Base-by-base conservation (phyloP, 2,888 invertebrate genomes). In the Sarcophaga carnaria region DNA sequence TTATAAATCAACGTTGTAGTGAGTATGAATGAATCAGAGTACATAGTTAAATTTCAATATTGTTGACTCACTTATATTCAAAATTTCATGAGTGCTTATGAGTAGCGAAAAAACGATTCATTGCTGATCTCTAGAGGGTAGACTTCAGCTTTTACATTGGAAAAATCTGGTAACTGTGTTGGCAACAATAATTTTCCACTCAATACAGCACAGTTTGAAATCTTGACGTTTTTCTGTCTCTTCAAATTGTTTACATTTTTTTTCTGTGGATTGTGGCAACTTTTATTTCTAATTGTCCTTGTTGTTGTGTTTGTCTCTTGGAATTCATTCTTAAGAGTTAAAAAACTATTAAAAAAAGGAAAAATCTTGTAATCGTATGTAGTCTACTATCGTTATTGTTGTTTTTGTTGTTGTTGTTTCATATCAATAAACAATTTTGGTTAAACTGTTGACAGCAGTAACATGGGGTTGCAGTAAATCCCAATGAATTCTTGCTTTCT, bases 201-300 rank as follows among this genome's bases (percentile, higher is more conserved):
- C 84, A 85, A 76, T 79, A 62, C 86, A 87, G 70, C 87, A 84
- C 87, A 87, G 84, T 84, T 84, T 87, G 87, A 87, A 79, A 76
- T 87, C 87, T 67, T 87, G 82, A 80, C 79, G 8, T 79, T 63
- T 63, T 69, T 25, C 75, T 83, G 78, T 37, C 77, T 80, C 69
- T 75, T 69, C 74, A 66, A 49, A 80, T 83, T 78, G 70, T 67
- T 80, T 60, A 63, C 47, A 14, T 63, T 54, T 49, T 17, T 54
- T 69, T 69, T 69, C 37, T 37, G 8, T 37, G 62, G 72, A 72
- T 79, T 74, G 59, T 75, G 59, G 37, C 47, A 80, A 66, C 70
- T 71, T 71, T 66, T 80, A 49, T 63, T 84, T 76, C 47, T n/a
- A 69, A 79, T 79, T 80, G 3, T 67, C 11, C n/a, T 60, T 54